phyloP scores from a whole-genome alignment of 1,140 invertebrate genomes.

The Achroia grisella region DNA sequence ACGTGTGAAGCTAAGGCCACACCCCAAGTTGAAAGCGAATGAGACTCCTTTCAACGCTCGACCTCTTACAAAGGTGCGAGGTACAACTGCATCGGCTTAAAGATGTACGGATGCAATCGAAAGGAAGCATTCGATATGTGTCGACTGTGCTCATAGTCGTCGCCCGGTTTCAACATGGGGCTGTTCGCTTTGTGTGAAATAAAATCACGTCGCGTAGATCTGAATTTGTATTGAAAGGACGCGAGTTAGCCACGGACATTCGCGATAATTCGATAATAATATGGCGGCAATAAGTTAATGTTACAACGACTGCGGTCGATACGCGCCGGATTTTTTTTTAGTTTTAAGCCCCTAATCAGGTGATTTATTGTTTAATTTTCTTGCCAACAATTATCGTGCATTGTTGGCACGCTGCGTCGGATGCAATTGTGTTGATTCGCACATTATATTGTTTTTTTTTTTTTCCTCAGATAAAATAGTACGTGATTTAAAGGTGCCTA shows the following conservation, averaged over 20 bases:
- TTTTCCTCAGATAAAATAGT: too few species aligned
- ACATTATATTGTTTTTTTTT: too few species aligned
- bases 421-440: too few species aligned
- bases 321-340: neutral
- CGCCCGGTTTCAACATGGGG: neutral
- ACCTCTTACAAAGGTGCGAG: too few species aligned
- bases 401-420: too few species aligned
- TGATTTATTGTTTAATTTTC: neutral
- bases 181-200: neutral
- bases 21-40: too few species aligned
- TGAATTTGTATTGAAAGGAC: conserved; percentile 35
- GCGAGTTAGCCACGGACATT: neutral
- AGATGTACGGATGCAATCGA: too few species aligned
- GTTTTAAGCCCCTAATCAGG: neutral
- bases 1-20: too few species aligned
- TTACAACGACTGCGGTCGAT: neutral
- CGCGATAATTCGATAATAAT: neutral
- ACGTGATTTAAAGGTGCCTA: too few species aligned
- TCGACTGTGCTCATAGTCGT: neutral
- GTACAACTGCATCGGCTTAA: too few species aligned
- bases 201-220: conserved; percentile 35
- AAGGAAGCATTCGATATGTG: neutral
- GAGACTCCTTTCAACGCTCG: too few species aligned
- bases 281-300: neutral
- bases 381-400: neutral